Conservation (phyloP, 2,888 invertebrate species). For the Laspeyria flexula region DNA sequence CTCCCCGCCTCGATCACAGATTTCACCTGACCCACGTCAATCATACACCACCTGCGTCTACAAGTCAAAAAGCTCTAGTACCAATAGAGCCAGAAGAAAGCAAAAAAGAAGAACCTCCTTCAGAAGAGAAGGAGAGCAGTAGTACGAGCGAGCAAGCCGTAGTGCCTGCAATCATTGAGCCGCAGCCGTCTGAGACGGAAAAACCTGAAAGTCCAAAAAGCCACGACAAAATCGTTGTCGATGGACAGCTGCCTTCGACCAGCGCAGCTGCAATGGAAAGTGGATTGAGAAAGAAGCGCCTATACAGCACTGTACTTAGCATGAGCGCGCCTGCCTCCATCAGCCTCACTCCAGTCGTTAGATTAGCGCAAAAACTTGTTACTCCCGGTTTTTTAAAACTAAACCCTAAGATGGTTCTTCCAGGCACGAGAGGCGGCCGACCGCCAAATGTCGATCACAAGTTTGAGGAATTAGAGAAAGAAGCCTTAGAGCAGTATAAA, state of each 20-base stretch:
- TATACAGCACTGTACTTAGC: conserved; percentile 84
- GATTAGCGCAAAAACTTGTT: conserved; percentile 71
- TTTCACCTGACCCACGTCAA: conserved; percentile 56
- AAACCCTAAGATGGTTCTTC: conserved; percentile 73
- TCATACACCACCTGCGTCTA: conserved; percentile 7
- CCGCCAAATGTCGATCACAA: conserved; percentile 71
- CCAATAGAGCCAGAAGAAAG: conserved; percentile 45
- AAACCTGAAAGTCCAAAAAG: conserved; percentile 48
- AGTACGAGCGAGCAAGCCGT: conserved; percentile 38
- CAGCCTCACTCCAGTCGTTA: conserved; percentile 60
- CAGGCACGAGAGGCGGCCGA: conserved; percentile 60
- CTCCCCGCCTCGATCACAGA: conserved; percentile 60
- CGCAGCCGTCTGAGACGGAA: conserved; percentile 40
- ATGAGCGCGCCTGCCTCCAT: conserved; percentile 74
- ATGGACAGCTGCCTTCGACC: conserved; percentile 67
- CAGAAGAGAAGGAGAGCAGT: conserved; percentile 42
- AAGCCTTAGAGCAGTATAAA: conserved; percentile 87
- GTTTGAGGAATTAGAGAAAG: conserved; percentile 86
- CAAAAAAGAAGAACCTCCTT: conserved; percentile 34
- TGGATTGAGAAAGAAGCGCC: conserved; percentile 72
- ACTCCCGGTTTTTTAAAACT: conserved; percentile 75
- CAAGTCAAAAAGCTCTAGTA: conserved; percentile 32
- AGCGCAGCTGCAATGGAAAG: conserved; percentile 66
- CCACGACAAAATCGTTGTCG: conserved; percentile 55
- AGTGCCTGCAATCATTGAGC: conserved; percentile 35